Evolutionary conservation across 2,797 vertebrate species (phyloP).

Genomic region (Crypturellus tataupa): DNA sequence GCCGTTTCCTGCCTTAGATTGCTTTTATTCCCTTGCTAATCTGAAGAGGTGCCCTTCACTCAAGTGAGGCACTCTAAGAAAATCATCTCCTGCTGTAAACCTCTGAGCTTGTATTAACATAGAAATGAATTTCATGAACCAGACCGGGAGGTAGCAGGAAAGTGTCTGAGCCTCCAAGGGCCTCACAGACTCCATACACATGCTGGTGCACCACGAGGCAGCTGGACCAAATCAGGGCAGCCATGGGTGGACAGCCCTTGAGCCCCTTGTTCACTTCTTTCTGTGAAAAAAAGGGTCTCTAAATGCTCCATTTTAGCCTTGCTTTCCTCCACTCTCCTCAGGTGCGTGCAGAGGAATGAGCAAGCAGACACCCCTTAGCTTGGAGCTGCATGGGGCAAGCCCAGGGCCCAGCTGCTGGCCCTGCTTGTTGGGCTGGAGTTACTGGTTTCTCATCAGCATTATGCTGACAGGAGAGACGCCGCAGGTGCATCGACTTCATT

Average conservation of each 20-base stretch:
- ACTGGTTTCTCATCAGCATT: not conserved
- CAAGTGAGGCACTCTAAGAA: not conserved
- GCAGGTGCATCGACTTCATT: not conserved
- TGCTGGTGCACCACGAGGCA: not conserved
- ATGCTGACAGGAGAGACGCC: not conserved
- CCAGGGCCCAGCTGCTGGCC: no score
- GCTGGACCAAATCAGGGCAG: not conserved
- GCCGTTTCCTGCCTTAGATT: not conserved
- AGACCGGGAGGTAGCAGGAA: not conserved
- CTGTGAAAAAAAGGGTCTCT: not conserved
- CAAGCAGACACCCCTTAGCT: not conserved
- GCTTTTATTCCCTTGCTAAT: constrained; percentile 24
- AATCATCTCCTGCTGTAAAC: constrained; percentile 3
- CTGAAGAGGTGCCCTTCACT: constrained; percentile 31
- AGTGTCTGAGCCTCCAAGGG: not conserved
- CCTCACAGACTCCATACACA: fast-evolving
- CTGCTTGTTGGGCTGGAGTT: not conserved
- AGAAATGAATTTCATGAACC: not conserved
- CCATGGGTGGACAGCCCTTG: not conserved
- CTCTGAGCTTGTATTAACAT: not conserved
- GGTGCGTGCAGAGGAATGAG: not conserved
- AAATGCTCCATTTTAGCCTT: not conserved
- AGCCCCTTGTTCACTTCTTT: not conserved
- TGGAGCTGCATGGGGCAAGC: not conserved
- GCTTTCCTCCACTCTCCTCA: not conserved